Conservation (phyloP, 2,113 vertebrate species). For the Macroglossus sobrinus region DNA sequence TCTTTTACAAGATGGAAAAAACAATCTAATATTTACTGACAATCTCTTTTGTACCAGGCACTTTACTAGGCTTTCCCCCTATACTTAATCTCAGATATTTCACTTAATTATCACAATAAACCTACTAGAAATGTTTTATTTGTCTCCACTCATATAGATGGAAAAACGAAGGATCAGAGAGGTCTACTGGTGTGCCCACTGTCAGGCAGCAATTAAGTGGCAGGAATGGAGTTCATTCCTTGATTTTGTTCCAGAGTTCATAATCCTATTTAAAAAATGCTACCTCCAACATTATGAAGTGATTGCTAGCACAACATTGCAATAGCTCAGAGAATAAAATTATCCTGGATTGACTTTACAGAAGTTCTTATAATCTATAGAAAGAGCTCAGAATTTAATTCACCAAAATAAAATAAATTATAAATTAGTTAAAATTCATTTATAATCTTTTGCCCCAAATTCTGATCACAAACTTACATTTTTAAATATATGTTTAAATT, state of each 20-base stretch:
- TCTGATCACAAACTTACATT: not conserved
- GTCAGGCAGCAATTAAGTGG: not conserved
- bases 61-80: not conserved
- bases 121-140: not conserved
- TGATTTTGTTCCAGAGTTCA: not conserved
- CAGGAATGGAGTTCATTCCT: not conserved
- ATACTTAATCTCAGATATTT: not conserved
- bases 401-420: conserved; percentile 15
- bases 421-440: conserved; percentile 9
- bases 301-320: not conserved
- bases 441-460: not conserved
- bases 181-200: not conserved
- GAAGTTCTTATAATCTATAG: not conserved
- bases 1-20: not conserved
- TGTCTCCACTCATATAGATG: not conserved
- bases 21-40: not conserved
- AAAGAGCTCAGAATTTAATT: conserved; percentile 10
- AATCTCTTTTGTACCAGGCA: not conserved
- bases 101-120: not conserved
- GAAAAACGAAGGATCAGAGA: not conserved
- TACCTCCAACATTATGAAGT: not conserved
- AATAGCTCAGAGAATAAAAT: not conserved
- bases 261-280: not conserved
- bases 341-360: not conserved
- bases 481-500: not conserved